phyloP scores from a whole-genome alignment of 1,140 invertebrate genomes.

The Bicyclus anynana region DNA sequence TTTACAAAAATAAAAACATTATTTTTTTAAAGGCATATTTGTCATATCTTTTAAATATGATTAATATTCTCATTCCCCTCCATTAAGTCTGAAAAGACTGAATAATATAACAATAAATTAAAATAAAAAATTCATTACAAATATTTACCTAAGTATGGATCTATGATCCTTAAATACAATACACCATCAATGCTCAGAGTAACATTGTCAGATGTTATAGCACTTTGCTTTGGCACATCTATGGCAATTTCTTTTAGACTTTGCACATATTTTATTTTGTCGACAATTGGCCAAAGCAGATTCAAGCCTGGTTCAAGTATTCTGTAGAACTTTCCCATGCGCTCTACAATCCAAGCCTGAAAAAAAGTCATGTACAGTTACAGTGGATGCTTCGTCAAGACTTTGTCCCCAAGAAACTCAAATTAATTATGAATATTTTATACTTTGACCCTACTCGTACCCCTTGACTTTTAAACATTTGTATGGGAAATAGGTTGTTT shows the following conservation, averaged over 20 bases:
- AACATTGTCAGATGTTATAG: constrained; percentile 98
- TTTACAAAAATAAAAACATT: too few species aligned
- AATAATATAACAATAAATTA: too few species aligned
- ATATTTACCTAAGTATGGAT: constrained; percentile 88
- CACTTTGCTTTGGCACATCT: constrained; percentile 98
- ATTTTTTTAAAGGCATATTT: too few species aligned
- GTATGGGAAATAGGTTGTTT: too few species aligned
- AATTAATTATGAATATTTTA: too few species aligned
- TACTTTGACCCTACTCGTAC: too few species aligned
- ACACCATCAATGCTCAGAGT: constrained; percentile 98
- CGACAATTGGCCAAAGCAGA: constrained; percentile 93
- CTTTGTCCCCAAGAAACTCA: too few species aligned
- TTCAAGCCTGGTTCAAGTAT: constrained; percentile 97
- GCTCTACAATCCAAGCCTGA: constrained; percentile 98
- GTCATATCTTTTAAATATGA: too few species aligned
- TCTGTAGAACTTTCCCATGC: constrained; percentile 98
- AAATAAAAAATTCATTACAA: background rate
- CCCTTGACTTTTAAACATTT: too few species aligned
- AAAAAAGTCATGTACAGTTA: constrained; percentile 32
- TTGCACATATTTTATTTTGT: constrained; percentile 98
- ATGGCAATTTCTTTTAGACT: constrained; percentile 99
- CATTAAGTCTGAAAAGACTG: too few species aligned
- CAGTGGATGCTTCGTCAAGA: too few species aligned
- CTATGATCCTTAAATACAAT: constrained; percentile 94
- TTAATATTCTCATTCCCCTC: too few species aligned